Conservation (phyloP, 2,888 invertebrate species). For the Andrena praecox region DNA sequence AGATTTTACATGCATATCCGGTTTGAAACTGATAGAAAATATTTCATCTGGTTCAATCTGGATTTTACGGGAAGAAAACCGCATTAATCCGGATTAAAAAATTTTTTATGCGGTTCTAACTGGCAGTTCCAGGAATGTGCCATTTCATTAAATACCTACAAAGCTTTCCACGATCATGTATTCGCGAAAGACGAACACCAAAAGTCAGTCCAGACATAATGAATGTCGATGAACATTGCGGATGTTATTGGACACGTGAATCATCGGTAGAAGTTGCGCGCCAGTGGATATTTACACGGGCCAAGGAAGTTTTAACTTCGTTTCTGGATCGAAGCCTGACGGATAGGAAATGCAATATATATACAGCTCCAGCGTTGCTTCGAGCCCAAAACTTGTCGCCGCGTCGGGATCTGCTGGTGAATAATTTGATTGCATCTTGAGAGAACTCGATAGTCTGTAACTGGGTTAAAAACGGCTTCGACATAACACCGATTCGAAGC, state of each 20-base stretch:
- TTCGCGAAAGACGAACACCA: not conserved
- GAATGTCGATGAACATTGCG: not conserved
- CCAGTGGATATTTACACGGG: conserved; percentile 12
- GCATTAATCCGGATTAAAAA: too few species aligned
- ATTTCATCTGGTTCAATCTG: too few species aligned
- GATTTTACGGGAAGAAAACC: too few species aligned
- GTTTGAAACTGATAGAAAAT: too few species aligned
- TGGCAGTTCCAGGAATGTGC: too few species aligned
- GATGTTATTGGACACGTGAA: not conserved
- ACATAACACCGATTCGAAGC: not conserved
- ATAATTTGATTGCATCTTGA: conserved; percentile 37
- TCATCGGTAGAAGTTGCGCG: not conserved
- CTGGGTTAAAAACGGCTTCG: not conserved
- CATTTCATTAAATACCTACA: too few species aligned
- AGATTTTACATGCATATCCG: too few species aligned
- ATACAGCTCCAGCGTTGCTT: not conserved
- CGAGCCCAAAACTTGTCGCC: conserved; percentile 40
- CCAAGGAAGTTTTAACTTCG: conserved; percentile 32
- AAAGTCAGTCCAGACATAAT: not conserved
- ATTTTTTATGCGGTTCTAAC: too few species aligned
- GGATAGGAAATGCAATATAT: conserved; percentile 6
- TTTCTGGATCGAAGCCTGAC: conserved; percentile 7
- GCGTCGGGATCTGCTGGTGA: conserved; percentile 33
- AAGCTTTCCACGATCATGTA: not conserved
- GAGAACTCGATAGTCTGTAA: conserved; percentile 29